A percentile compares a stretch with the other conserved stretches of the same genome.
Conservation (phyloP, 2,797 vertebrate genomes). For the Martes flavigula region DNA sequence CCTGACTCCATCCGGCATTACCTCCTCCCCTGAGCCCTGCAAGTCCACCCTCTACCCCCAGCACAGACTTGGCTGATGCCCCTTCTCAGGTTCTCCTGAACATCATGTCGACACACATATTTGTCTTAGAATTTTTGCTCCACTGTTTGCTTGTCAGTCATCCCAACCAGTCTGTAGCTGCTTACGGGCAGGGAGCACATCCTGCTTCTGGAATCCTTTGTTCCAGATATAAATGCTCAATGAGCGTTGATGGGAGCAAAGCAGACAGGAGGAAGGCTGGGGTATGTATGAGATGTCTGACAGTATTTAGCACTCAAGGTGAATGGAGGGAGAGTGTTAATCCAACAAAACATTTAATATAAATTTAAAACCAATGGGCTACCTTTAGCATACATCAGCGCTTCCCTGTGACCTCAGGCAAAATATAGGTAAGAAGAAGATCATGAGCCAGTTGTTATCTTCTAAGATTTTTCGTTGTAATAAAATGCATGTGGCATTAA, state of each 20-base stretch:
- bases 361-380: constrained; percentile 25
- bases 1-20: neutral
- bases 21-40: neutral
- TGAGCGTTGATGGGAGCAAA: neutral
- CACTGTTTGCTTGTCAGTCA: neutral
- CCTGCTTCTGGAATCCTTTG: neutral
- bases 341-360: neutral
- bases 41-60: neutral
- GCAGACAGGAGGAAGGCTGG: neutral
- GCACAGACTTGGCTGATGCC: neutral
- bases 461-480: neutral
- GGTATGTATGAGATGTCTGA: neutral
- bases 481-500: neutral
- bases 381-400: neutral
- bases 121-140: neutral
- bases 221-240: neutral
- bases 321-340: neutral
- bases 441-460: neutral
- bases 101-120: neutral
- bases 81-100: neutral
- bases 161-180: neutral
- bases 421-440: neutral
- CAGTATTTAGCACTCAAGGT: neutral
- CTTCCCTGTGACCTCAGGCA: neutral
- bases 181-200: neutral